Base-by-base conservation (phyloP, 2,113 vertebrate genomes). In the Alligator sinensis region DNA sequence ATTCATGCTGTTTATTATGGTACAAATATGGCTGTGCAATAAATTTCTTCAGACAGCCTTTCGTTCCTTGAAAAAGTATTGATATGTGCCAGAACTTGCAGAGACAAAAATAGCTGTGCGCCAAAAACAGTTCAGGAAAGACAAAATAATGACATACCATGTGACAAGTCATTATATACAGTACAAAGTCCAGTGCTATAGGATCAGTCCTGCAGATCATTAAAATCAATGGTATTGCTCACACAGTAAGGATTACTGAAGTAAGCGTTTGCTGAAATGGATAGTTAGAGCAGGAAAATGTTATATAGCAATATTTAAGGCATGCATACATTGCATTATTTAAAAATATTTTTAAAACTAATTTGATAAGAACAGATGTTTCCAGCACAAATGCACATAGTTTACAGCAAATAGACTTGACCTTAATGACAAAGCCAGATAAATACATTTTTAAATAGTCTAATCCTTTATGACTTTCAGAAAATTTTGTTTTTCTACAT, bases 121-220 rank as follows among this genome's bases (percentile, higher is more conserved):
- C 70, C 21, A 47, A 38, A 74, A 74, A 74, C 21, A 24, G 12
- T 15, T 47, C 11, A 47, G 34, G 25, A 74, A 74, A 22, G 70
- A 47, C 34, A 74, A 5, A 25, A 21, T 55, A 75, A 58, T 21
- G 3, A 58, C 63, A 79, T 5, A 11, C 0, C 3, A 28, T 2
- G 6, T 30, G 2, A 70, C 11, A 90, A 79, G 3, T 4, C 12
- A 24, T 16, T 30, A 30, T 78, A 30, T 19, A 16, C 0, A 59
- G 0, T 22, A 14, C 1, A 55, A 66, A 9, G 12, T 57, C 0
- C 47, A 63, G 91, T 78, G 77, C 1, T 4, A 10, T 54, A 63
- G 30, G 27, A 18, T 60, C 4, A 19, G 66, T 3, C 3, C 11
- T 86, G 60, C 19, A 90, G 80, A 68, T n/a, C 34, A 1, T 76